Evolutionary conservation across 2,797 vertebrate species (phyloP).

Genomic region (Lindbergichthys nudifrons): DNA sequence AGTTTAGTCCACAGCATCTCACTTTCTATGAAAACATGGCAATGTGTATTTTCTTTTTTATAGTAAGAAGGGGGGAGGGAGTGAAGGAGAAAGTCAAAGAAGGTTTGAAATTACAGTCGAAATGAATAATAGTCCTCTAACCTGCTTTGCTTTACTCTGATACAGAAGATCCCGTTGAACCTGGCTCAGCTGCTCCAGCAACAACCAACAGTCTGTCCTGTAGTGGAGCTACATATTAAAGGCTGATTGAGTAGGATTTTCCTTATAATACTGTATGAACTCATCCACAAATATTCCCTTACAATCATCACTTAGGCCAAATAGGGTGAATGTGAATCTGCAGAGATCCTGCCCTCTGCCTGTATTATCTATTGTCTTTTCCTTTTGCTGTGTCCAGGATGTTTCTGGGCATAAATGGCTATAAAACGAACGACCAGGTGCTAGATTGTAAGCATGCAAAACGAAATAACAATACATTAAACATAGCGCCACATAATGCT

Average conservation of each 20-base stretch:
- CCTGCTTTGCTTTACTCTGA: conserved; percentile 27
- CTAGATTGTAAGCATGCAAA: no score
- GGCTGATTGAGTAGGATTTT: neutral
- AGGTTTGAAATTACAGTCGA: conserved; percentile 19
- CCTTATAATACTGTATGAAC: neutral
- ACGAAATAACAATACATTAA: no score
- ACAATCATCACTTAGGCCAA: neutral
- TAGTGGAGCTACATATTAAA: conserved; percentile 6
- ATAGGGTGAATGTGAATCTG: neutral
- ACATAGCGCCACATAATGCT: no score
- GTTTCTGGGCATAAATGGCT: no score
- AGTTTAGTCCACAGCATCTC: conserved; percentile 50
- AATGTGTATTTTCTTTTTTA: conserved; percentile 35
- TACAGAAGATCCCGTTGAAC: conserved; percentile 25
- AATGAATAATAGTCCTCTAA: conserved; percentile 17
- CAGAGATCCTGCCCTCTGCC: neutral
- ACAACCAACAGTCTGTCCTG: neutral
- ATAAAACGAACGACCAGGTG: no score
- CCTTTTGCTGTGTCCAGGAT: no score
- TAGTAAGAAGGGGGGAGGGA: conserved; percentile 33
- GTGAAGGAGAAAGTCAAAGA: conserved; percentile 21
- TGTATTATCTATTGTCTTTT: neutral
- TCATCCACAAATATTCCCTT: neutral
- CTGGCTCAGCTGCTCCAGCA: conserved; percentile 12
- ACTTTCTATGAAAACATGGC: conserved; percentile 58